Percentiles rank a stretch among this genome's conserved stretches.
These are phyloP conservation scores for Pemphigus obesinymphae DNA, from an alignment of 1,140 invertebrate species.

Conservation along the genomic window DNA sequence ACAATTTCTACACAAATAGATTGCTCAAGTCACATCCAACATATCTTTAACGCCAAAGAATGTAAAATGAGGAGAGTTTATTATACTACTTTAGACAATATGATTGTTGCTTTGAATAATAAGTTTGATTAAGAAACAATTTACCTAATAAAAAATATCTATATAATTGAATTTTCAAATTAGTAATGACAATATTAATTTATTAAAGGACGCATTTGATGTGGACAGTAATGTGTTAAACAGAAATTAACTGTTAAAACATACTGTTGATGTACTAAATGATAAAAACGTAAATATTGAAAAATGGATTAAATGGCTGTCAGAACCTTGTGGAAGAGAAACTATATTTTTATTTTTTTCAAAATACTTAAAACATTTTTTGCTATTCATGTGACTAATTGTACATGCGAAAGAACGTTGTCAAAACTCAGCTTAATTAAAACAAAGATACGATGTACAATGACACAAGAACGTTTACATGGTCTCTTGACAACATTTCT, in stretches of 20 bases:
- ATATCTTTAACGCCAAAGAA: background rate
- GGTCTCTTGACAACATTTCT: background rate
- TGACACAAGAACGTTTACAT: conserved; percentile 1
- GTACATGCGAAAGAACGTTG: conserved; percentile 14
- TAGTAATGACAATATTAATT: conserved; percentile 3
- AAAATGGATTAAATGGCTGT: conserved; percentile 13
- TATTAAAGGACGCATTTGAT: background rate
- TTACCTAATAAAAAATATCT: background rate
- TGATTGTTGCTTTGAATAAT: background rate
- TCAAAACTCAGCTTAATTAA: conserved; percentile 19
- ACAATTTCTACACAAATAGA: background rate
- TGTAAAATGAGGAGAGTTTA: background rate
- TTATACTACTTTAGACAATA: background rate
- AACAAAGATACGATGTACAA: conserved; percentile 11
- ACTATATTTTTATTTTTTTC: conserved; percentile 2
- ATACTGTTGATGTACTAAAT: background rate
- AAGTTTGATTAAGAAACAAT: conserved; percentile 16
- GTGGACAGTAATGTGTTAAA: background rate
- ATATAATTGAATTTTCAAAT: background rate
- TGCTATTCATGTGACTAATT: conserved; percentile 26
- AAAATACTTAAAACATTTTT: background rate
- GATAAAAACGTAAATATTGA: background rate
- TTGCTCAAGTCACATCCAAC: background rate
- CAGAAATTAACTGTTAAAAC: background rate
- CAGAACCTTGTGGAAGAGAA: conserved; percentile 6